phyloP scores from a whole-genome alignment of 2,888 invertebrate species.

The Acanthosoma haemorrhoidale region DNA sequence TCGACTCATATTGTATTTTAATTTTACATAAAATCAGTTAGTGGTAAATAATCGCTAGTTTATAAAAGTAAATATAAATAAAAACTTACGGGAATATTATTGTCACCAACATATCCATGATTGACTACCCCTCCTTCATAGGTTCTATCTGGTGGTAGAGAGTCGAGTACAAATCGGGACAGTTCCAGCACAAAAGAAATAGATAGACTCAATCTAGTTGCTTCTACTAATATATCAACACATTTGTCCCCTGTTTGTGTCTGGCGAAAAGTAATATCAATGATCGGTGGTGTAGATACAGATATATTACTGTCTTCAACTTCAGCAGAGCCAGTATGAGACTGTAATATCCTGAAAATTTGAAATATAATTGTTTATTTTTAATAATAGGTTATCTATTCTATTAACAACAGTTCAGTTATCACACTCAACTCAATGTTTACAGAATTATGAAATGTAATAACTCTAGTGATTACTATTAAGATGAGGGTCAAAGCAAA shows the following conservation, averaged over 20 bases:
- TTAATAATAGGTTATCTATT: no score
- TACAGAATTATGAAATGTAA: no score
- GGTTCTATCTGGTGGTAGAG: conserved; percentile 57
- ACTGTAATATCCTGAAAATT: conserved; percentile 62
- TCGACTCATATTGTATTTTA: no score
- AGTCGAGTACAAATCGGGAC: conserved; percentile 57
- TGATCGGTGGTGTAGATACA: conserved; percentile 64
- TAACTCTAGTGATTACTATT: no score
- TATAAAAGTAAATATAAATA: background rate
- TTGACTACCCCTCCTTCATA: conserved; percentile 64
- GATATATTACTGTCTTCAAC: conserved; percentile 51
- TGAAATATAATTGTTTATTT: no score
- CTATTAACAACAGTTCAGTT: no score
- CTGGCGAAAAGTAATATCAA: conserved; percentile 63
- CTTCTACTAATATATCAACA: conserved; percentile 67
- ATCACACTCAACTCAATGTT: no score
- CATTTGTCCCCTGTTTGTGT: conserved; percentile 57
- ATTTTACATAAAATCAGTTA: no score
- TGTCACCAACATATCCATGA: conserved; percentile 64
- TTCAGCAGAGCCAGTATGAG: conserved; percentile 56
- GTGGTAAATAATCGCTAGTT: no score
- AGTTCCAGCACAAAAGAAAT: conserved; percentile 62
- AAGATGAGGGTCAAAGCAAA: no score
- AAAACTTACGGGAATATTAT: conserved; percentile 40
- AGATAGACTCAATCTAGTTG: conserved; percentile 65